A percentile compares a stretch with the other conserved stretches of the same genome.
Conservation (phyloP, 2,797 vertebrate genomes). For the Sebastes nivosus region DNA sequence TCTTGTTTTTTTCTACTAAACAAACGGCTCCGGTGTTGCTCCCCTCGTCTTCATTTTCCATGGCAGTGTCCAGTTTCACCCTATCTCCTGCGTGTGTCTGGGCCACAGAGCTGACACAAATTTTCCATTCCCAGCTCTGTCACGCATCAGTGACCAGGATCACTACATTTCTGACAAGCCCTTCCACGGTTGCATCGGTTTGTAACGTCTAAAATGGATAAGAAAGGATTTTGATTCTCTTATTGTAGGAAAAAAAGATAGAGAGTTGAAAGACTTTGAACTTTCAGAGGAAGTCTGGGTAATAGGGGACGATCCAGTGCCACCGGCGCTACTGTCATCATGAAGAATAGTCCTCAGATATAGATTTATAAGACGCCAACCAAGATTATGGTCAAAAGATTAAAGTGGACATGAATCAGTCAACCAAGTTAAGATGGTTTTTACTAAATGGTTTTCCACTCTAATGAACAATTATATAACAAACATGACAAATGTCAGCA, state of each 20-base stretch:
- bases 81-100: conserved; percentile 51
- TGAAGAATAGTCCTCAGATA: background rate
- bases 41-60: conserved; percentile 58
- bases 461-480: too few species aligned
- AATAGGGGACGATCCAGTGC: background rate
- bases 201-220: background rate
- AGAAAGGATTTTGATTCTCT: background rate
- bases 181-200: background rate
- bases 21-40: conserved; percentile 39
- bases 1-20: conserved; percentile 24
- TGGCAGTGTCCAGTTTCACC: conserved; percentile 63
- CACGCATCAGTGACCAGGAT: conserved; percentile 33
- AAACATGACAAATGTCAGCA: too few species aligned
- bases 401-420: background rate
- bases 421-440: too few species aligned
- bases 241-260: background rate
- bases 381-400: background rate
- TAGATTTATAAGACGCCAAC: background rate
- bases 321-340: background rate
- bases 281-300: background rate
- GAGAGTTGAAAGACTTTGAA: background rate
- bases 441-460: too few species aligned
- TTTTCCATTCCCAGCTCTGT: conserved; percentile 56
- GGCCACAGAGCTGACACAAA: conserved; percentile 38
- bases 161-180: background rate